phyloP scores from a whole-genome alignment of 2,797 vertebrate genomes.

The Amniataba percoides region DNA sequence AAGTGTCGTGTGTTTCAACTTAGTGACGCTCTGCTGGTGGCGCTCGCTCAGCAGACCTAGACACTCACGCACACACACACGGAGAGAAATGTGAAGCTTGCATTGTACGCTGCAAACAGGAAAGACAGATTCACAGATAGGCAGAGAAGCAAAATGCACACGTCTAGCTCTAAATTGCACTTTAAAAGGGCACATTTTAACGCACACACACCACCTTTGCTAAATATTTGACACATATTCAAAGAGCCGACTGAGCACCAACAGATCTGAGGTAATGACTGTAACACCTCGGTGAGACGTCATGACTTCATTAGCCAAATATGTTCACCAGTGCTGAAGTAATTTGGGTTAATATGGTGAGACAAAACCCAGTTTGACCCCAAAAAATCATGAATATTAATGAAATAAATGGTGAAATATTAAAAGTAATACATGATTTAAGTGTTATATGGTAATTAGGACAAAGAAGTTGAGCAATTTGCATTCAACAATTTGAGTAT shows the following conservation, averaged over 20 bases:
- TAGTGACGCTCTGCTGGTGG: constrained; percentile 43
- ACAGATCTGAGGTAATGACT: not conserved
- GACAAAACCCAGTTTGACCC: not conserved
- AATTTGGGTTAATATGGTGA: not conserved
- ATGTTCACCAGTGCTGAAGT: not conserved
- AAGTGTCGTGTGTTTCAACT: constrained; percentile 41
- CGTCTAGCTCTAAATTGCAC: not conserved
- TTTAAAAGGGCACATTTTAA: not conserved
- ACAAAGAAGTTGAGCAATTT: no score
- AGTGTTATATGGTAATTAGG: not conserved
- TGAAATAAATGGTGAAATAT: no score
- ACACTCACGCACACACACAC: constrained; percentile 15
- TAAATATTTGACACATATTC: constrained; percentile 9
- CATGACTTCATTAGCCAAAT: not conserved
- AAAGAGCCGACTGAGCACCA: not conserved
- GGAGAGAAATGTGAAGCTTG: not conserved
- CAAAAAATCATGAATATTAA: no score
- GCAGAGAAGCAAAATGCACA: not conserved
- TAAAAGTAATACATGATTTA: not conserved
- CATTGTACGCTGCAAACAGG: not conserved
- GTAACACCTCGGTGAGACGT: not conserved
- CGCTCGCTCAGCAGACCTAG: constrained; percentile 6
- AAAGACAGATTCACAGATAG: not conserved
- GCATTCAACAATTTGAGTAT: no score
- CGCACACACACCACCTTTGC: not conserved